Conservation (phyloP, 2,888 invertebrate species). For the Sicus ferrugineus region DNA sequence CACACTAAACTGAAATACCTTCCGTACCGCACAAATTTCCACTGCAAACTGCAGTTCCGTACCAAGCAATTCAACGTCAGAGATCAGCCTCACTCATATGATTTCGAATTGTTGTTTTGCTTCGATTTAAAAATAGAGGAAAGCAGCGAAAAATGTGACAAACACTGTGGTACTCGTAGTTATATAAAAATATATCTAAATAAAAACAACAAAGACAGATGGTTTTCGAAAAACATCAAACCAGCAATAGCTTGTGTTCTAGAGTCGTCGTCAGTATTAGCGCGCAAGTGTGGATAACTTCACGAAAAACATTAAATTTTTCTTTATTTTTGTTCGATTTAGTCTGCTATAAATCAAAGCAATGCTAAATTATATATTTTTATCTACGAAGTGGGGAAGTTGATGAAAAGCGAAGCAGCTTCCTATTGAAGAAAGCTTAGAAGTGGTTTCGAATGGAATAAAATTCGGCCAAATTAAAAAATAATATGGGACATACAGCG, state of each 20-base stretch:
- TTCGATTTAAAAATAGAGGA: slow-evolving; percentile 22
- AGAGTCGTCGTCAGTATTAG: not conserved
- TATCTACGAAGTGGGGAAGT: no score
- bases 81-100: not conserved
- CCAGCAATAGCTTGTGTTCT: not conserved
- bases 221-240: not conserved
- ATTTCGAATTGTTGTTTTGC: slow-evolving; percentile 12
- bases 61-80: not conserved
- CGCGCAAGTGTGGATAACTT: slow-evolving; percentile 29
- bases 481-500: no score
- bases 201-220: not conserved
- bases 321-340: slow-evolving; percentile 22
- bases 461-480: no score
- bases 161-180: no score
- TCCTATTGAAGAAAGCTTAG: no score
- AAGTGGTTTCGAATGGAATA: no score
- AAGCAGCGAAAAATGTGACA: slow-evolving; percentile 9
- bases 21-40: slow-evolving; percentile 36
- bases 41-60: slow-evolving; percentile 37
- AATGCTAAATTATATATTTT: not conserved
- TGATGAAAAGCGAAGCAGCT: no score
- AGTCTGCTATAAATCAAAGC: slow-evolving; percentile 10
- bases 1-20: slow-evolving; percentile 18
- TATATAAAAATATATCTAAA: slow-evolving; percentile 6
- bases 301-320: not conserved